Conservation (phyloP, 1,140 invertebrate genomes). For the Bombus terrestris region DNA sequence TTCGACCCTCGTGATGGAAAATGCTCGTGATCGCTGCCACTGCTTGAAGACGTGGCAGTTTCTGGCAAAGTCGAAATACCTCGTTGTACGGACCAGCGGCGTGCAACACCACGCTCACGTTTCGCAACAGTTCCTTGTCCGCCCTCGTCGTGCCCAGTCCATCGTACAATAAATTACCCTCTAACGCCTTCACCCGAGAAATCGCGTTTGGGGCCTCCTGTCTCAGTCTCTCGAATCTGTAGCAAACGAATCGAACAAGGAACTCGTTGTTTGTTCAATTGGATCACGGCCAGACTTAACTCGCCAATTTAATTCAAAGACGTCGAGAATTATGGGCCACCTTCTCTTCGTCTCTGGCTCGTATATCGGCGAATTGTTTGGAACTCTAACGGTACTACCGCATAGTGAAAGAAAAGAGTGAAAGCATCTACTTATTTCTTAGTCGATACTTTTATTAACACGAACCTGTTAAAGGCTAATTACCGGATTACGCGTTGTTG, state of each 20-base stretch:
- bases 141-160: constrained; percentile 54
- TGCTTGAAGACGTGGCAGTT: constrained; percentile 60
- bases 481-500: too few relatives aligned
- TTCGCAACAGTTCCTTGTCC: constrained; percentile 51
- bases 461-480: too few relatives aligned
- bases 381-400: too few relatives aligned
- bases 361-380: too few relatives aligned
- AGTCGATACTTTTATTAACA: too few relatives aligned
- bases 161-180: constrained; percentile 74
- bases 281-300: background rate
- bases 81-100: constrained; percentile 64
- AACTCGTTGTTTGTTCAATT: background rate
- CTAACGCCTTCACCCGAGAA: constrained; percentile 61
- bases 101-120: constrained; percentile 71
- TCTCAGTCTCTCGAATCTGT: constrained; percentile 72
- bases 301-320: background rate
- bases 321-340: too few relatives aligned
- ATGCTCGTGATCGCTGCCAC: constrained; percentile 53
- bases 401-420: too few relatives aligned
- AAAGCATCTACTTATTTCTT: too few relatives aligned
- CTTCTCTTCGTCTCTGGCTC: too few relatives aligned
- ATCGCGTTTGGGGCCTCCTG: constrained; percentile 67
- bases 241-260: background rate
- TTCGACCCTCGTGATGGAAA: constrained; percentile 61
- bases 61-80: constrained; percentile 64